Conservation (phyloP, 2,888 invertebrate genomes). For the Athetis lepigone region DNA sequence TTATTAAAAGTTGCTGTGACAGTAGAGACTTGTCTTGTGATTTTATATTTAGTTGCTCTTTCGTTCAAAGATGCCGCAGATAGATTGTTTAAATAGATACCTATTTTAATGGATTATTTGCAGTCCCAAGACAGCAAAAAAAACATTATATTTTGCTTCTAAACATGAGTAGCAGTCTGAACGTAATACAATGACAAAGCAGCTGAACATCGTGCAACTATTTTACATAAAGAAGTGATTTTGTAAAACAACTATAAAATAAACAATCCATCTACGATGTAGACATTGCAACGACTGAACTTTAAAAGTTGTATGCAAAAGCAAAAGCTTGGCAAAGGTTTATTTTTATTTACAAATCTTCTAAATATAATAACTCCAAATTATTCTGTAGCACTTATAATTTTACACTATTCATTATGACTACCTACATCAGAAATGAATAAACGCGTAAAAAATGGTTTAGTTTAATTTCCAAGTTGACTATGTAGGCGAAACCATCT, state of each 20-base stretch:
- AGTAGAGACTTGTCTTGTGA: conserved; percentile 72
- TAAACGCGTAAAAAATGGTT: not conserved
- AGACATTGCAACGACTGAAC: conserved; percentile 43
- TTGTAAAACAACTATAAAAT: too few relatives aligned
- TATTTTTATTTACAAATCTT: conserved; percentile 19
- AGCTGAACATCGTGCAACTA: too few relatives aligned
- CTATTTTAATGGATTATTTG: too few relatives aligned
- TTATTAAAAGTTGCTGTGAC: conserved; percentile 70
- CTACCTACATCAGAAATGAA: conserved; percentile 7
- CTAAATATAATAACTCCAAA: conserved; percentile 16
- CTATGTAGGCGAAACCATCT: conserved; percentile 16
- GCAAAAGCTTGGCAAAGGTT: conserved; percentile 19
- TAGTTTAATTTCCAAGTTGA: conserved; percentile 11
- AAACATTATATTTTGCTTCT: too few relatives aligned
- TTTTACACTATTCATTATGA: conserved; percentile 22
- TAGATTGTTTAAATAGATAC: too few relatives aligned
- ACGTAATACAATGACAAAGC: too few relatives aligned
- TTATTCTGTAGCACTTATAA: conserved; percentile 55
- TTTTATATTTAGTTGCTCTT: conserved; percentile 70
- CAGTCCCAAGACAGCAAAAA: too few relatives aligned
- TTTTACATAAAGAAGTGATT: too few relatives aligned
- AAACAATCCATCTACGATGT: too few relatives aligned
- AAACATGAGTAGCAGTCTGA: too few relatives aligned
- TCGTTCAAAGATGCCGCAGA: too few relatives aligned
- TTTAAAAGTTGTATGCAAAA: conserved; percentile 40